Conservation (phyloP, 2,888 invertebrate species). For the Drosophila acutilabella region DNA sequence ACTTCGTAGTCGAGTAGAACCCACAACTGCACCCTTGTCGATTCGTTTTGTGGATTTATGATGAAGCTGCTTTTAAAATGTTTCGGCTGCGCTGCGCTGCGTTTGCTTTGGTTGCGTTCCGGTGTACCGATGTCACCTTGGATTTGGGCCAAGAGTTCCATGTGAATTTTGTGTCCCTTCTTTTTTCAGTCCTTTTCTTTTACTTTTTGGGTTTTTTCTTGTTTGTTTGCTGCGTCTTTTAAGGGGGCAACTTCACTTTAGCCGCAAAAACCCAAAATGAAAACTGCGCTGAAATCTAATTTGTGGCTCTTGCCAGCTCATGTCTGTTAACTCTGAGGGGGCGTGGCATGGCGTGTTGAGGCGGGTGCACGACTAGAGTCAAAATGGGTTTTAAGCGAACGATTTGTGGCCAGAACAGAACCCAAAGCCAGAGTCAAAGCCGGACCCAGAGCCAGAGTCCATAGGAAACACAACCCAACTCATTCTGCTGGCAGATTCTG, state of each 20-base stretch:
- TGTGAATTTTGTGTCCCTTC: slow-evolving; percentile 2
- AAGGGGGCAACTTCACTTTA: slow-evolving; percentile 12
- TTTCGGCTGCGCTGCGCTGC: slow-evolving; percentile 43
- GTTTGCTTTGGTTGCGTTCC: slow-evolving; percentile 16
- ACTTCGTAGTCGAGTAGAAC: slow-evolving; percentile 6
- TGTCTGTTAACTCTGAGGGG: slow-evolving; percentile 28
- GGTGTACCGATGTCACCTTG: slow-evolving; percentile 62
- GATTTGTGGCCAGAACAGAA: slow-evolving; percentile 65
- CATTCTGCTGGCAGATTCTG: slow-evolving; percentile 10
- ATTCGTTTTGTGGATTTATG: slow-evolving; percentile 65
- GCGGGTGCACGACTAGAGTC: slow-evolving; percentile 44
- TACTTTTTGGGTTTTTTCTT: slow-evolving; percentile 4
- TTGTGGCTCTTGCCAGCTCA: slow-evolving; percentile 49
- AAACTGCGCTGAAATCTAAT: slow-evolving; percentile 72
- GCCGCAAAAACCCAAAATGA: slow-evolving; percentile 48
- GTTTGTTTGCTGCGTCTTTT: neutral
- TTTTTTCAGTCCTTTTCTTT: neutral
- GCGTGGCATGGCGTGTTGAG: slow-evolving; percentile 15
- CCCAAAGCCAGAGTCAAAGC: slow-evolving; percentile 14
- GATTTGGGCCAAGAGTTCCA: slow-evolving; percentile 41
- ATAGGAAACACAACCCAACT: slow-evolving; percentile 36
- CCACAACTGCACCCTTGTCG: slow-evolving; percentile 21
- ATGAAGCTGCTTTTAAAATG: slow-evolving; percentile 72
- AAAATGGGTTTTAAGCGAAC: slow-evolving; percentile 69
- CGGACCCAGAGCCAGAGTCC: slow-evolving; percentile 5